These are phyloP conservation scores for Hystrix brachyura DNA, from an alignment of 2,113 vertebrate genomes.

Conservation along the genomic window DNA sequence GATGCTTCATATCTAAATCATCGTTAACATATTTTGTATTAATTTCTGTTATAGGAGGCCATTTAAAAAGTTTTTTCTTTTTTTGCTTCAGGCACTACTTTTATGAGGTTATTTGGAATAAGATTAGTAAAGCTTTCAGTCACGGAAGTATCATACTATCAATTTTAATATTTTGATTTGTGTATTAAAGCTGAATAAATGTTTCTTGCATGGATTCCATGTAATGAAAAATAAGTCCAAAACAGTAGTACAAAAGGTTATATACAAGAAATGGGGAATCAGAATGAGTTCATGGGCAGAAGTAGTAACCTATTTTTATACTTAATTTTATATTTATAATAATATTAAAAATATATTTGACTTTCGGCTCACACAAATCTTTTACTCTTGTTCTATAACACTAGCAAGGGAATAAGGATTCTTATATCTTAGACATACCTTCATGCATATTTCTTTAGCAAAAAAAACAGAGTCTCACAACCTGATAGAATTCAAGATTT, in stretches of 20 bases:
- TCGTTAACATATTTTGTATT: conserved; percentile 40
- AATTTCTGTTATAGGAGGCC: not conserved
- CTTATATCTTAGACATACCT: not conserved
- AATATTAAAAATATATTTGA: conserved; percentile 49
- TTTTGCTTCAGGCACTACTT: not conserved
- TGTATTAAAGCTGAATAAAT: conserved; percentile 38
- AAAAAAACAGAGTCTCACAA: conserved; percentile 34
- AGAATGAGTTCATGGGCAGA: not conserved
- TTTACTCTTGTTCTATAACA: conserved; percentile 18
- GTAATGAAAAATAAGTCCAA: conserved; percentile 41
- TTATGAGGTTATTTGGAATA: not conserved
- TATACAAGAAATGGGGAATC: not conserved
- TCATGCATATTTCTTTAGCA: conserved; percentile 15
- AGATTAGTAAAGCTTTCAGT: conserved; percentile 42
- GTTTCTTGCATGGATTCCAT: not conserved
- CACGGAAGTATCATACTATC: conserved; percentile 31
- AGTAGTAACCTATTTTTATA: conserved; percentile 11
- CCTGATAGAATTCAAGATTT: conserved; percentile 10
- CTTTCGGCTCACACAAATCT: conserved; percentile 41
- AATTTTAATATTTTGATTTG: conserved; percentile 25
- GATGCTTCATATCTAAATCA: not conserved
- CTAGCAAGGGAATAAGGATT: conserved; percentile 8
- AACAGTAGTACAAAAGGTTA: conserved; percentile 34
- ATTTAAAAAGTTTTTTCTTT: conserved; percentile 7
- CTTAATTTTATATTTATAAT: not conserved